phyloP scores from a whole-genome alignment of 2,113 vertebrate genomes.

The Baryphthengus martii region DNA sequence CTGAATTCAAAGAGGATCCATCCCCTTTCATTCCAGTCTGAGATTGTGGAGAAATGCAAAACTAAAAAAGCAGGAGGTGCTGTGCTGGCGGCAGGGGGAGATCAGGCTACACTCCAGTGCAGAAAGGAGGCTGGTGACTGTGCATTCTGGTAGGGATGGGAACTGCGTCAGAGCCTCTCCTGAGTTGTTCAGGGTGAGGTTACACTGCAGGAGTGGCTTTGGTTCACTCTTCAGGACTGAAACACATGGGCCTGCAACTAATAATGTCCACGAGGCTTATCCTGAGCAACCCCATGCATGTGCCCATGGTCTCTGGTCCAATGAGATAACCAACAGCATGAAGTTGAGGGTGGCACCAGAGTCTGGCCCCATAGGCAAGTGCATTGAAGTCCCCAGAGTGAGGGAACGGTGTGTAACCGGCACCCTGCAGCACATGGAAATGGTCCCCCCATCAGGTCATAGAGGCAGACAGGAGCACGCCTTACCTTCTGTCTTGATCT shows the following conservation, averaged over 20 bases:
- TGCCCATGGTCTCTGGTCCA: not conserved
- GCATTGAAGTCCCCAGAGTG: not conserved
- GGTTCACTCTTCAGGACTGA: not conserved
- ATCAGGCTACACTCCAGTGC: not conserved
- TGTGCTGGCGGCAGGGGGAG: not conserved
- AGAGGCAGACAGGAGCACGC: not conserved
- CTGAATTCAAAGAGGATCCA: not conserved
- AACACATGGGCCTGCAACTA: not conserved
- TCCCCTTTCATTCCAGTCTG: not conserved
- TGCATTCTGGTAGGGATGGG: not conserved
- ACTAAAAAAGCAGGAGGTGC: not conserved
- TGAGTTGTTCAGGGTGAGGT: not conserved
- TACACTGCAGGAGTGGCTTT: not conserved
- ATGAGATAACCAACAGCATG: not conserved
- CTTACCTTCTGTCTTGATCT: slow-evolving; percentile 97
- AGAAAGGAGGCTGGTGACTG: not conserved
- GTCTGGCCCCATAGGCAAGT: not conserved
- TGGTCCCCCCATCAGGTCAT: accelerated
- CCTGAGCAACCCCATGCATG: not conserved
- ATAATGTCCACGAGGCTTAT: not conserved
- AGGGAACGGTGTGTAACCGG: not conserved
- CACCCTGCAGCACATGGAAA: not conserved
- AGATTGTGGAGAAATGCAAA: not conserved
- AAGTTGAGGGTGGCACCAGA: not conserved
- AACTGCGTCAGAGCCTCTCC: not conserved